Conservation (phyloP, 2,113 vertebrate species). For the Haliaeetus leucogaster region DNA sequence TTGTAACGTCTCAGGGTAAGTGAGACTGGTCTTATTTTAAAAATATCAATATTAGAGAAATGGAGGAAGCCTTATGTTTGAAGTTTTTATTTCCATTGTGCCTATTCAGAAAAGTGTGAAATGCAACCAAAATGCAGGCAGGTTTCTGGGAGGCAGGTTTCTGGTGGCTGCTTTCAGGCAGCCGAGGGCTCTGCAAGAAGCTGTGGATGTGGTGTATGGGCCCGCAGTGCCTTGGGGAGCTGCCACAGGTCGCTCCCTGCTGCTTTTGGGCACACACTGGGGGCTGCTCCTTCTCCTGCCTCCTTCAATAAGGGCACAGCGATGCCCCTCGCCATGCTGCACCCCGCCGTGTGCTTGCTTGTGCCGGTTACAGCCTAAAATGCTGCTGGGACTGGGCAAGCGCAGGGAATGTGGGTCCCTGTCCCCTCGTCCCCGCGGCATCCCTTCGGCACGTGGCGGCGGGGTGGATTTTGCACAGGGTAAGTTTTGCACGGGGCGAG, state of each 20-base stretch:
- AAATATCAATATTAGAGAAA: not conserved
- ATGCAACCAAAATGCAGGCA: not conserved
- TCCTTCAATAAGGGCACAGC: not conserved
- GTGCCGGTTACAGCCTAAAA: not conserved
- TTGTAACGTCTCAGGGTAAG: not conserved
- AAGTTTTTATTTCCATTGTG: not conserved
- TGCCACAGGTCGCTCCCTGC: accelerated
- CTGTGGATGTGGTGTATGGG: not conserved
- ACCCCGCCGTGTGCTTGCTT: accelerated
- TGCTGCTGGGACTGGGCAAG: not conserved
- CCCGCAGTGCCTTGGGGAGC: not conserved
- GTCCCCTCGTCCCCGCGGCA: accelerated
- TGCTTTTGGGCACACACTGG: accelerated
- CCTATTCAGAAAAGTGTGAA: not conserved
- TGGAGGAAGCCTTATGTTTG: not conserved
- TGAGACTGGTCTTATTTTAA: not conserved
- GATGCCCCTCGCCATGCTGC: not conserved
- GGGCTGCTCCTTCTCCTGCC: not conserved
- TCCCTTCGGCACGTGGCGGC: accelerated
- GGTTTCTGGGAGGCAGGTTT: not conserved
- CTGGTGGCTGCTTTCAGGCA: not conserved
- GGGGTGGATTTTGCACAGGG: accelerated
- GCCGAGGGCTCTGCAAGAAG: not conserved
- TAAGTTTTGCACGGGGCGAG: not conserved
- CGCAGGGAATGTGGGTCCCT: not conserved